Conservation (phyloP, 2,113 vertebrate species). For the Tachuris rubrigastra region DNA sequence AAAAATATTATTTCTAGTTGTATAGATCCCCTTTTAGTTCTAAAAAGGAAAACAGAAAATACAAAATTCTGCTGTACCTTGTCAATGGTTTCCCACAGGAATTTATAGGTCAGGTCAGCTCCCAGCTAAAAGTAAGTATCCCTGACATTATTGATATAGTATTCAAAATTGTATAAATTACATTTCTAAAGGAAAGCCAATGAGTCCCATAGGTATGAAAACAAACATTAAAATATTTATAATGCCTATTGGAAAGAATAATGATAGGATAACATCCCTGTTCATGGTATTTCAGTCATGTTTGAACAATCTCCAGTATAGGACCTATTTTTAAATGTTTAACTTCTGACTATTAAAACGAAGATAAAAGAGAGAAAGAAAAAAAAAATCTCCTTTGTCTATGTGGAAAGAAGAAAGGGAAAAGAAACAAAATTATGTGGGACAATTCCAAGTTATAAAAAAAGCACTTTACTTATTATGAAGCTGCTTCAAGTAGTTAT, state of each 20-base stretch:
- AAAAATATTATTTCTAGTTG: neutral
- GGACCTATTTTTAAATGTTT: neutral
- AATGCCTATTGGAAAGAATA: neutral
- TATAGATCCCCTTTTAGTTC: neutral
- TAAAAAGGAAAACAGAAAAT: neutral
- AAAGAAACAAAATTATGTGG: neutral
- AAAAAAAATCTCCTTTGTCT: neutral
- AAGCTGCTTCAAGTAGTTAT: neutral
- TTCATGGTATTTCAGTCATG: neutral
- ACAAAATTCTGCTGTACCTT: neutral
- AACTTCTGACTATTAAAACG: neutral
- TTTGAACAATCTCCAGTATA: neutral
- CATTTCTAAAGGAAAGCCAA: neutral
- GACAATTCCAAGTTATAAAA: neutral
- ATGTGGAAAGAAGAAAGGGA: neutral
- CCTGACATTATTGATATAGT: neutral
- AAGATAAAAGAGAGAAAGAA: neutral
- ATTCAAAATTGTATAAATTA: neutral
- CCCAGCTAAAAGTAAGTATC: neutral
- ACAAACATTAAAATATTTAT: neutral
- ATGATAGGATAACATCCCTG: neutral
- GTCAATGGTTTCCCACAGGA: neutral
- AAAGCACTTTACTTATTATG: neutral
- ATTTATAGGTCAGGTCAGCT: neutral
- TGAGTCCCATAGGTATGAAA: neutral